Evolutionary conservation across 2,888 invertebrate species (phyloP).

Genomic region (Eurytoma californica): DNA sequence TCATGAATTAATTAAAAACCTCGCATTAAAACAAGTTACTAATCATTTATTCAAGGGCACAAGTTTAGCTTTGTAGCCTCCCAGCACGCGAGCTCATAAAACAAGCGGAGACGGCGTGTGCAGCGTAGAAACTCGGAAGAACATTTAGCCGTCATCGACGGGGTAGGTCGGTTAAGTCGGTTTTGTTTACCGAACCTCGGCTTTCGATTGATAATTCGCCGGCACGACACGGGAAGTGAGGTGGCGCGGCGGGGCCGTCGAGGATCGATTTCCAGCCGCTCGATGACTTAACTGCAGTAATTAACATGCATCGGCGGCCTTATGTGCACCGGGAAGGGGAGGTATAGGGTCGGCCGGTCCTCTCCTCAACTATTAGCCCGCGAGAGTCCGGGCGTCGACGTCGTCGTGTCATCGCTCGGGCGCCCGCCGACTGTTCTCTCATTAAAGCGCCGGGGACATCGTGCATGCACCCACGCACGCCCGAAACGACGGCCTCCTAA

Average conservation of each 20-base stretch:
- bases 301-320: conserved; percentile 61
- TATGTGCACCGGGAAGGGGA: conserved; percentile 39
- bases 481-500: background rate
- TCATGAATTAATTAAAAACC: too few species aligned
- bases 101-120: too few species aligned
- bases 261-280: conserved; percentile 26
- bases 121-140: too few species aligned
- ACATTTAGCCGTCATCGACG: too few species aligned
- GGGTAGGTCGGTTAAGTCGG: background rate
- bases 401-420: conserved; percentile 27
- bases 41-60: too few species aligned
- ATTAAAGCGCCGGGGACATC: background rate
- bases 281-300: conserved; percentile 56
- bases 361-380: conserved; percentile 9
- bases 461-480: conserved; percentile 1
- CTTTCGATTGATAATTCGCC: conserved; percentile 19
- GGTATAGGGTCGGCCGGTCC: background rate
- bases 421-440: conserved; percentile 10
- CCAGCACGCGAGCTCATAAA: background rate
- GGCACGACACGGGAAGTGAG: background rate
- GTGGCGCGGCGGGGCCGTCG: background rate
- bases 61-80: too few species aligned
- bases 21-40: too few species aligned
- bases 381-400: background rate
- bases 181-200: background rate